Evolutionary conservation across 2,113 vertebrate genomes (phyloP).

Genomic region (Ammodramus savannarum): DNA sequence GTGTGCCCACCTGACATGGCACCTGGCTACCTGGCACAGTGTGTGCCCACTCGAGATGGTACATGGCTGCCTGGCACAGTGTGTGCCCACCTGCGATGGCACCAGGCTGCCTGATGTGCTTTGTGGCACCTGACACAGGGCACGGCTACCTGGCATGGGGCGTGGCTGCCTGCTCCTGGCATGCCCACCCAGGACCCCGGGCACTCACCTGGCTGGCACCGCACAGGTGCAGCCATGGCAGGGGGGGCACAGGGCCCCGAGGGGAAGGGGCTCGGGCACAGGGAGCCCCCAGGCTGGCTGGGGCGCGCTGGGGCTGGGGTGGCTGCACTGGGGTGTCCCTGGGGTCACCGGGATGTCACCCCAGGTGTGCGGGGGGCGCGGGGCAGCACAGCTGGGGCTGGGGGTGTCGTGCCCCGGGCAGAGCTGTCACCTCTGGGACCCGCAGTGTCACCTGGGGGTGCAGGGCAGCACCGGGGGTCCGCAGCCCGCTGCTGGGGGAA

Average conservation of each 20-base stretch:
- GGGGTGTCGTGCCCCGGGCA: background rate
- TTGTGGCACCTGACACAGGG: background rate
- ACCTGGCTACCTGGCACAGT: background rate
- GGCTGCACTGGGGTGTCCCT: background rate
- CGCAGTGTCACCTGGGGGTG: background rate
- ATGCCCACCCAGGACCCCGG: background rate
- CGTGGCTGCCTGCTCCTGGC: background rate
- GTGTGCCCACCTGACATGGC: no score
- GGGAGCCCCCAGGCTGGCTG: background rate
- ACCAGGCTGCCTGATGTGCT: background rate
- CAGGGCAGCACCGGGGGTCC: background rate
- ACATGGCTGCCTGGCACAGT: background rate
- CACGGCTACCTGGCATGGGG: background rate
- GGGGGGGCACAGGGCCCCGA: background rate
- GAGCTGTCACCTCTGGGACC: background rate
- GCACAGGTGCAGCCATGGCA: background rate
- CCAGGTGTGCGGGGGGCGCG: background rate
- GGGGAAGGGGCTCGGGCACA: background rate
- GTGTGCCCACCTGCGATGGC: accelerated
- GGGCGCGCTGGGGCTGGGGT: no score
- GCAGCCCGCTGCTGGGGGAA: background rate
- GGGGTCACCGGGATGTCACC: background rate
- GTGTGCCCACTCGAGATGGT: background rate
- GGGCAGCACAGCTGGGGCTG: background rate
- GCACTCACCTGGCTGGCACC: background rate